A percentile compares a stretch with the other conserved stretches of the same genome.
phyloP scores from a whole-genome alignment of 2,113 vertebrate species.

The Nyctereutes procyonoides region DNA sequence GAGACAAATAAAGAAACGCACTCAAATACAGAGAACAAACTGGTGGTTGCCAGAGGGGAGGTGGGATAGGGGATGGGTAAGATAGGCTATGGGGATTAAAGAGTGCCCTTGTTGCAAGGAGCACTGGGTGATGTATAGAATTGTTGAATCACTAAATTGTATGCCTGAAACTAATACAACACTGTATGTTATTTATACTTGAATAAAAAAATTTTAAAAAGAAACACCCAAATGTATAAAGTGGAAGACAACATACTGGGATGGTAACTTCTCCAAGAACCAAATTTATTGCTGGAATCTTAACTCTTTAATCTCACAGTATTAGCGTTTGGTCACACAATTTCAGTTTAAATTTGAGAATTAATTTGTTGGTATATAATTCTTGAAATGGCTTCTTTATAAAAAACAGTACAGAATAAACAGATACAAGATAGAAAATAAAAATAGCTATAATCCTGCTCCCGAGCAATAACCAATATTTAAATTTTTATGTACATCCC shows the following conservation, averaged over 20 bases:
- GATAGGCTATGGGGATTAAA: background rate
- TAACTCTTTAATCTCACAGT: background rate
- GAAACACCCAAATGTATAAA: background rate
- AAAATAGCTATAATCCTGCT: background rate
- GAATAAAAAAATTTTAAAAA: background rate
- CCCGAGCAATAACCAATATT: background rate
- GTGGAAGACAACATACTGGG: background rate
- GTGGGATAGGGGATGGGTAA: background rate
- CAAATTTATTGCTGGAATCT: background rate
- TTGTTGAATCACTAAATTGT: background rate
- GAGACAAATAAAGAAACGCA: background rate
- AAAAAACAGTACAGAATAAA: background rate
- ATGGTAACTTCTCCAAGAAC: background rate
- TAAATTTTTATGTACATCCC: background rate
- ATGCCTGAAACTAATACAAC: background rate
- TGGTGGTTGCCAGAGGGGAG: background rate
- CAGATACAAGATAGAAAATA: constrained; percentile 16
- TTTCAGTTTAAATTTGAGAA: constrained; percentile 39
- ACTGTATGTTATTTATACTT: background rate
- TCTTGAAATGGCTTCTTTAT: background rate
- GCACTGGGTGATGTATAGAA: background rate
- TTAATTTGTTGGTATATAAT: background rate
- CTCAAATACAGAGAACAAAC: background rate
- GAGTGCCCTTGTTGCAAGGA: background rate
- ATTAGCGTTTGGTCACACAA: background rate